A percentile compares a stretch with the other conserved stretches of the same genome.
These are phyloP conservation scores for Telmatherina bonti DNA, from an alignment of 2,797 vertebrate genomes.

Conservation along the genomic window DNA sequence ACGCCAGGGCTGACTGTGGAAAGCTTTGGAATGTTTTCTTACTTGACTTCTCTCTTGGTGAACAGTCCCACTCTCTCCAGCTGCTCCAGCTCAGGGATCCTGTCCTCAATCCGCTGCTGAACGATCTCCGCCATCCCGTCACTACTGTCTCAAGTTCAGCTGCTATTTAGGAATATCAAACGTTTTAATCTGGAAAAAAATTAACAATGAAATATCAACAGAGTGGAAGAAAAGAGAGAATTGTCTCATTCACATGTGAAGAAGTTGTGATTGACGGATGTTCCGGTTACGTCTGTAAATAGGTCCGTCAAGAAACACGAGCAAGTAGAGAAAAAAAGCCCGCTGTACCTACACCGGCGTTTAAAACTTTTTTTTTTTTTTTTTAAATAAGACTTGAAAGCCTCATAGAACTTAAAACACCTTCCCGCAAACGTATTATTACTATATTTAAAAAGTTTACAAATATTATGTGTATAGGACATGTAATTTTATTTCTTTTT, in stretches of 20 bases:
- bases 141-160: background rate
- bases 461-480: too few species aligned
- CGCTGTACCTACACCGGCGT: too few species aligned
- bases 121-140: slow-evolving; percentile 90
- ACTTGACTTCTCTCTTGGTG: slow-evolving; percentile 90
- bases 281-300: slow-evolving; percentile 73
- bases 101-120: slow-evolving; percentile 91
- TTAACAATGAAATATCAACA: fast-evolving
- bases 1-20: background rate
- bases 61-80: slow-evolving; percentile 94
- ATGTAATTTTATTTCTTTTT: too few species aligned
- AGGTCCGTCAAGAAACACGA: slow-evolving; percentile 64
- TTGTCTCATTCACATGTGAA: slow-evolving; percentile 66
- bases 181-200: too few species aligned
- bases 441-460: too few species aligned
- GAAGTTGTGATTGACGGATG: slow-evolving; percentile 62
- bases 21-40: slow-evolving; percentile 39
- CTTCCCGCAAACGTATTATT: too few species aligned
- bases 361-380: too few species aligned
- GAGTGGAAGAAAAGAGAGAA: fast-evolving
- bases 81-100: slow-evolving; percentile 92
- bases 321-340: background rate
- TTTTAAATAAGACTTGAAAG: too few species aligned
- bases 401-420: background rate
- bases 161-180: background rate